phyloP scores from a whole-genome alignment of 2,113 vertebrate species.

The Choloepus hoffmanni region DNA sequence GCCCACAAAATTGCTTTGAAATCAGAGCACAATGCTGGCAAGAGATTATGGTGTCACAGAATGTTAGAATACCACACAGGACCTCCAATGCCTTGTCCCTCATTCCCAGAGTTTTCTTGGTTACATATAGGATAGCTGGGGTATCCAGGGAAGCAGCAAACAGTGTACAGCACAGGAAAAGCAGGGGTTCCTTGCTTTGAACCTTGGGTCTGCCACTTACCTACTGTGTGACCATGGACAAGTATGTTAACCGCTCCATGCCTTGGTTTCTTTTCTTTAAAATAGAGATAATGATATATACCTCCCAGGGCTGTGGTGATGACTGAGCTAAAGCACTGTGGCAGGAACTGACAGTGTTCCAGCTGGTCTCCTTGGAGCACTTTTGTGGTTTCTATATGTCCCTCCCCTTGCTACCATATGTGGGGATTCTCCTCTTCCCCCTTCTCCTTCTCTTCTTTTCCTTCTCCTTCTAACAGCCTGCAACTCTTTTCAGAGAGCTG shows the following conservation, averaged over 20 bases:
- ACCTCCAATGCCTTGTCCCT: neutral
- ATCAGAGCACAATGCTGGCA: slow-evolving; percentile 75
- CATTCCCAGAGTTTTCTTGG: neutral
- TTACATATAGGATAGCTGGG: neutral
- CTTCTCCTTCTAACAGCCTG: neutral
- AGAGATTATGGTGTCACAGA: slow-evolving; percentile 44
- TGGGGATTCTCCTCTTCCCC: too few species aligned
- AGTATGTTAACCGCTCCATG: neutral
- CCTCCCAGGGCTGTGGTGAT: neutral
- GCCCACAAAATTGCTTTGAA: slow-evolving; percentile 87
- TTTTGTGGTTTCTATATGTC: neutral
- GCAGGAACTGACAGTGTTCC: neutral
- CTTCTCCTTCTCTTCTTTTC: neutral
- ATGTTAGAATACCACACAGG: slow-evolving; percentile 12
- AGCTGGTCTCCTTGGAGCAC: neutral
- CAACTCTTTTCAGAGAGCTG: neutral
- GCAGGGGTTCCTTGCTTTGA: neutral
- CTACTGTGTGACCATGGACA: neutral
- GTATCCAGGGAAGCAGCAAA: neutral
- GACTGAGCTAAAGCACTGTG: neutral
- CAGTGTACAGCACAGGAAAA: neutral
- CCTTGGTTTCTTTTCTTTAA: neutral
- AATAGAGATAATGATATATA: neutral
- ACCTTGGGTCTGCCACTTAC: neutral
- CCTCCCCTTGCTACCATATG: neutral